A percentile compares a stretch with the other conserved stretches of the same genome.
Evolutionary conservation across 64 coral and sea anemone genomes (phyloP).

Genomic region (Porites lutea): DNA sequence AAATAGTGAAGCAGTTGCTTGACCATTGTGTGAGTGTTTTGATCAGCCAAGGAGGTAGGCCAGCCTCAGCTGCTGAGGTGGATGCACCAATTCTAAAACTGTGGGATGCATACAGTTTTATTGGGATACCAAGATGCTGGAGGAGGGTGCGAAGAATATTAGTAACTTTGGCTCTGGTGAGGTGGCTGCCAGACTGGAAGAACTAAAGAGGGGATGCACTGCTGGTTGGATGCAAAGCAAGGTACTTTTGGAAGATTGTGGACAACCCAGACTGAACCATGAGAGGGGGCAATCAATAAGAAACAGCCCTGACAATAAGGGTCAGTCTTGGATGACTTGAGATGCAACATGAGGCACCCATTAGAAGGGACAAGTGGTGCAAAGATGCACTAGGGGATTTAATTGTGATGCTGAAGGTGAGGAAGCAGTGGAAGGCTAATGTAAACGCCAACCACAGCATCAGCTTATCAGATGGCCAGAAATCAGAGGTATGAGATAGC

Average conservation of each 20-base stretch:
- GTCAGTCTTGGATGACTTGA: neutral
- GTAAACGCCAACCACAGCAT: neutral
- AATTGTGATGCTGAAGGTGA: neutral
- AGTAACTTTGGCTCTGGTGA: neutral
- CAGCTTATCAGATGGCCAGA: neutral
- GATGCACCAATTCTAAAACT: conserved; percentile 2
- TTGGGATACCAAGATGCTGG: neutral
- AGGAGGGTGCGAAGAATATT: neutral
- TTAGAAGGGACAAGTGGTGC: neutral
- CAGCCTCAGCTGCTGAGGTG: neutral
- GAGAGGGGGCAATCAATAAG: neutral
- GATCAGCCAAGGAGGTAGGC: conserved; percentile 10
- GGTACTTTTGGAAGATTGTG: neutral
- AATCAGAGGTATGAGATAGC: neutral
- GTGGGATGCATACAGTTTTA: neutral
- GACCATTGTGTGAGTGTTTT: neutral
- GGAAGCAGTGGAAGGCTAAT: neutral
- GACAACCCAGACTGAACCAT: neutral
- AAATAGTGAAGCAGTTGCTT: neutral
- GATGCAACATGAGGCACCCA: neutral
- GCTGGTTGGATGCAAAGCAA: neutral
- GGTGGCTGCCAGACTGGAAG: neutral
- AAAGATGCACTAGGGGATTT: neutral
- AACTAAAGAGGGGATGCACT: neutral
- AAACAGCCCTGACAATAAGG: neutral